Base-by-base conservation (phyloP, 2,797 vertebrate species). In the Alauda arvensis region DNA sequence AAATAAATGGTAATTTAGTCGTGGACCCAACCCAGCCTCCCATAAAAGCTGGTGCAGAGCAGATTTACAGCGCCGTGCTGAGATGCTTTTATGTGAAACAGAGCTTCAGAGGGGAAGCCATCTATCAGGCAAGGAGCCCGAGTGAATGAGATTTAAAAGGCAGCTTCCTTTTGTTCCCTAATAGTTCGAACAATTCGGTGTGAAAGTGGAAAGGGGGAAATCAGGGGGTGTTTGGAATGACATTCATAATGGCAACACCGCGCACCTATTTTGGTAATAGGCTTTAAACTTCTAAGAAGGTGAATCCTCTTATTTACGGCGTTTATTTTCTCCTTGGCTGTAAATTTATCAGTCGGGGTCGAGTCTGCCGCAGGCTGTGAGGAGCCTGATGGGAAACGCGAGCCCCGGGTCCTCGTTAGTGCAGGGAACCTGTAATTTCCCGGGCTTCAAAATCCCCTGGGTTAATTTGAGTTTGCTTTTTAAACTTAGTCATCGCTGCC, bases 91-190 rank as follows among this genome's bases (percentile, higher is more conserved):
- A 96, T 96, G 95, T 93, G 94, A 91, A 89, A 76, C 95, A 87
- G 91, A 91, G 92, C 95, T 93, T 95, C 93, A 84, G 96, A 96
- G 83, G 90, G 90, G 94, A 91, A 95, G 85, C 83, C 88, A 96
- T 96, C 96, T 87, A 94, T 97, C 96, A 96, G 93, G 29, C 45
- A 21, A 90, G 93, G 90, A 94, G 91, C 92, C 49, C 29, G 90
- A 93, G 92, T 87, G 96, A 94, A 90, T 29, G 92, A 94, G 94
- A 95, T 96, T 97, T 96, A 96, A 96, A 96, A 96, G 94, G 95
- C 93, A 81, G 93, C 93, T 93, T 95, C 93, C 92, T 92, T 96
- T 97, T 97, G 95, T 97, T 96, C 95, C 93, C 63, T 95, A 96
- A 96, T 95, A 95, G 95, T 88, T 94, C 63, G 95, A 93, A 95